Evolutionary conservation across 2,888 invertebrate genomes (phyloP), one percentile per base, ranked within the genome.

Genomic region (Peribatodes rhomboidaria): DNA sequence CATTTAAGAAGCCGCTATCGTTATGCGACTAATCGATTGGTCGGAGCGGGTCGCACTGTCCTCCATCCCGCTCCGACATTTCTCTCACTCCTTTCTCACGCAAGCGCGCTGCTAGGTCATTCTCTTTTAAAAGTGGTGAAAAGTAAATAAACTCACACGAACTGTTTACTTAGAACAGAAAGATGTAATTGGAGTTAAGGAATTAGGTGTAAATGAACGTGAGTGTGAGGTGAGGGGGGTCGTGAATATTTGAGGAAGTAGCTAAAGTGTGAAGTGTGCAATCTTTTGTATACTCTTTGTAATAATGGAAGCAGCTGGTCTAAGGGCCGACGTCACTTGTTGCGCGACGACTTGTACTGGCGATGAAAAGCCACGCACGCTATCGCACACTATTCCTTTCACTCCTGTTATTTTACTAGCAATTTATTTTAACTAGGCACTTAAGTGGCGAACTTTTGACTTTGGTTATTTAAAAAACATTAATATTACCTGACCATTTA

Each of bases 11-110:
- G 91, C 88, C 90, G 92, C 91, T 92, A 91, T 92, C 92, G 93
- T 92, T 92, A 92, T 92, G 92, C 92, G 93, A 93, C 93, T 93
- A 93, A 93, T 93, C 93, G 93, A 93, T 93, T 92, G 92, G 93
- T 92, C 86, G 89, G 89, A 92, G 89, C 85, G 90, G 89, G 90
- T 83, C 82, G 76, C 79, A 88, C 88, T 87, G 87, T 86, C 88
- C 80, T 75, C 85, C 76, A 68, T 89, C 92, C 71, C 83, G 70
- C 80, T 92, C 83, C 67, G 65, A 65, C 73, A 76, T 72, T 78
- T 81, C 83, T 90, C 90, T 84, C 87, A 64, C 85, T 89, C 87
- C 70, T 73, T 68, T 71, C 74, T 80, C 84, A 84, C 92, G 92
- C 93, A 90, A 52, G 92, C 93, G 92, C 83, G 49, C 67, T 59